A percentile compares a stretch with the other conserved stretches of the same genome.
Evolutionary conservation across 2,113 vertebrate species (phyloP).

Genomic region (Syngnathus floridae): DNA sequence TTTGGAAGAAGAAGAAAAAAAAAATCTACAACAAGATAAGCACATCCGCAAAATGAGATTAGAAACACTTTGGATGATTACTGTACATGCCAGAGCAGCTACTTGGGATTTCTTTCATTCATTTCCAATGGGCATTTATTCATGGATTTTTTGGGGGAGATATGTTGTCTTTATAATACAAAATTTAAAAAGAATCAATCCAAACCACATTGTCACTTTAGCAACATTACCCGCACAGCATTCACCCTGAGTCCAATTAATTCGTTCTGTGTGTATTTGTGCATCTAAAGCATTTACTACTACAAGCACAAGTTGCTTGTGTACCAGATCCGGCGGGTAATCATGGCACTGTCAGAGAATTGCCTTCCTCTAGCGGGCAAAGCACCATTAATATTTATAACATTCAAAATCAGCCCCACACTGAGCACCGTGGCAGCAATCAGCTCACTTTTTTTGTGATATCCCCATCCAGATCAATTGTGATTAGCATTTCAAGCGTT

Average conservation of each 20-base stretch:
- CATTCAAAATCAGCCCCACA: conserved; percentile 59
- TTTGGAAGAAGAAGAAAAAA: not conserved
- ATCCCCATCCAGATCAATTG: conserved; percentile 61
- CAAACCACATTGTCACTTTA: conserved; percentile 1
- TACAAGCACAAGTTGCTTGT: conserved; percentile 37
- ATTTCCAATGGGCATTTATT: not conserved
- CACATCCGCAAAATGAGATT: not conserved
- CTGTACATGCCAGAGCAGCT: not conserved
- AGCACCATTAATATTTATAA: conserved; percentile 67
- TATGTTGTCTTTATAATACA: too few species aligned
- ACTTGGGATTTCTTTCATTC: not conserved
- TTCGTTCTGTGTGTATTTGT: conserved; percentile 18
- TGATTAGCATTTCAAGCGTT: conserved; percentile 59
- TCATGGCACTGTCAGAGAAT: conserved; percentile 59
- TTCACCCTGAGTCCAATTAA: conserved; percentile 61
- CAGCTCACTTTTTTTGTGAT: conserved; percentile 43
- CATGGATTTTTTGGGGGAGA: not conserved
- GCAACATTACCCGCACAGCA: conserved; percentile 11
- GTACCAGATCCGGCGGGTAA: conserved; percentile 50
- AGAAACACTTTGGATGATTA: not conserved
- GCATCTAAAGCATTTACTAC: conserved; percentile 44
- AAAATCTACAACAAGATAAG: not conserved
- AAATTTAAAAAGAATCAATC: too few species aligned
- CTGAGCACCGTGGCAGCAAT: conserved; percentile 60
- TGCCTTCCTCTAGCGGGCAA: conserved; percentile 52